Base-by-base conservation (phyloP, 2,113 vertebrate species). In the Seriola quinqueradiata region DNA sequence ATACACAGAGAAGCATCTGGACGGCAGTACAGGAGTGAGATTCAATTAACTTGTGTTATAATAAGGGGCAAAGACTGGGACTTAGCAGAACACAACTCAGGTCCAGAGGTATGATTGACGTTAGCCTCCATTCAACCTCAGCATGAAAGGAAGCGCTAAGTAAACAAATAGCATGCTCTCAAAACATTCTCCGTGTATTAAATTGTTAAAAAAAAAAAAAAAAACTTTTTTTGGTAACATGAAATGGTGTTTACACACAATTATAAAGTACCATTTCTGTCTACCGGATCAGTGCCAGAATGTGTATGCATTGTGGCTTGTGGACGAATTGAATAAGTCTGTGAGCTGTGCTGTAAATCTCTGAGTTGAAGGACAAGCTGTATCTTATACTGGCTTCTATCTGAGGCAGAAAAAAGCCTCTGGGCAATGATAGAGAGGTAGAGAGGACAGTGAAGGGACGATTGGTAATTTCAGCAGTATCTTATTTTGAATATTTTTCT, bases 1-100 rank as follows among this genome's bases (percentile, higher is more conserved):
- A 72, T 78, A 85, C 81, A 85, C 88, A 86, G 65, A 87, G 89
- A 91, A 91, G 91, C 92, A 91, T 94, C 91, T 92, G 91, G 92
- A 93, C 84, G 76, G 85, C 89, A 81, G 85, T 73, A 82, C 83
- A 83, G 84, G 88, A 92, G 88, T 86, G 84, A 84, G 86, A 95
- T 95, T 95, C 94, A 95, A 95, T 95, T 96, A 95, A 95, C 93
- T 95, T 90, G 83, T 92, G 87, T 86, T 89, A 93, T 94, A 95
- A 95, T 94, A 94, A 94, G 91, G 94, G 93, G 86, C 93, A 93
- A 85, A 84, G 85, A 89, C 87, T 76, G 75, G 87, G 91, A 92
- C 89, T 90, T 92, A 89, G 90, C 77, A 44, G 87, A 85, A 92
- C 91, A 92, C 88, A 90, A 86, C 91, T 80, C 75, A 93, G 92